These are phyloP conservation scores for Atherix ibis DNA, from an alignment of 2,888 invertebrate genomes.

Conservation along the genomic window DNA sequence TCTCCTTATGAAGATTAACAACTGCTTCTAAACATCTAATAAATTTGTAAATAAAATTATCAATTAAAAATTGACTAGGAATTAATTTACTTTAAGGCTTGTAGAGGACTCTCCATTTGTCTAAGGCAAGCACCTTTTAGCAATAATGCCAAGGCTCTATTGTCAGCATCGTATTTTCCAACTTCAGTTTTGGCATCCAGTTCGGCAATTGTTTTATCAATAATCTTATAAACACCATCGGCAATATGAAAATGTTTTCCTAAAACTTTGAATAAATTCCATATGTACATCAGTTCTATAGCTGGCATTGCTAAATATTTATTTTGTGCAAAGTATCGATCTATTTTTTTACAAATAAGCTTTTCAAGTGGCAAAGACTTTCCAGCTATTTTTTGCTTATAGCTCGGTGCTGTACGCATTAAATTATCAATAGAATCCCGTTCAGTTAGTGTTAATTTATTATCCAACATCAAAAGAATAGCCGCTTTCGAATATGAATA, in stretches of 20 bases:
- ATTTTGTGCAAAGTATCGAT: slow-evolving; percentile 60
- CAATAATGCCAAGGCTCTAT: slow-evolving; percentile 55
- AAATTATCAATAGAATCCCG: slow-evolving; percentile 42
- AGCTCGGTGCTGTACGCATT: slow-evolving; percentile 57
- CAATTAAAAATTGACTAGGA: slow-evolving; percentile 1
- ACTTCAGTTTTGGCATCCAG: slow-evolving; percentile 16
- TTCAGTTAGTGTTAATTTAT: slow-evolving; percentile 36
- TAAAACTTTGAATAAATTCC: slow-evolving; percentile 80
- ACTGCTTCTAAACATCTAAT: slow-evolving; percentile 20
- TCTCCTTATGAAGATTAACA: slow-evolving; percentile 44
- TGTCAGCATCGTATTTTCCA: slow-evolving; percentile 43
- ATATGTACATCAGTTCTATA: slow-evolving; percentile 76
- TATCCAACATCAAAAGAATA: slow-evolving; percentile 57
- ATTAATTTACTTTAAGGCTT: slow-evolving; percentile 56
- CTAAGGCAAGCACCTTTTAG: slow-evolving; percentile 71
- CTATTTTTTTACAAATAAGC: slow-evolving; percentile 75
- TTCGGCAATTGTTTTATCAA: slow-evolving; percentile 36
- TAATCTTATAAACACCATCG: slow-evolving; percentile 44
- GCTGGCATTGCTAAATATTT: slow-evolving; percentile 62
- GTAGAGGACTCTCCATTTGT: slow-evolving; percentile 57
- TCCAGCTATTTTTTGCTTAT: slow-evolving; percentile 83
- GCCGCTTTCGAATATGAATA: slow-evolving; percentile 83
- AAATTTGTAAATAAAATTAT: slow-evolving; percentile 4
- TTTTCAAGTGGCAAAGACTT: slow-evolving; percentile 96
- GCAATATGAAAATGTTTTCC: slow-evolving; percentile 49